These are phyloP conservation scores for Eptesicus fuscus DNA, from an alignment of 2,113 vertebrate species.

Conservation along the genomic window DNA sequence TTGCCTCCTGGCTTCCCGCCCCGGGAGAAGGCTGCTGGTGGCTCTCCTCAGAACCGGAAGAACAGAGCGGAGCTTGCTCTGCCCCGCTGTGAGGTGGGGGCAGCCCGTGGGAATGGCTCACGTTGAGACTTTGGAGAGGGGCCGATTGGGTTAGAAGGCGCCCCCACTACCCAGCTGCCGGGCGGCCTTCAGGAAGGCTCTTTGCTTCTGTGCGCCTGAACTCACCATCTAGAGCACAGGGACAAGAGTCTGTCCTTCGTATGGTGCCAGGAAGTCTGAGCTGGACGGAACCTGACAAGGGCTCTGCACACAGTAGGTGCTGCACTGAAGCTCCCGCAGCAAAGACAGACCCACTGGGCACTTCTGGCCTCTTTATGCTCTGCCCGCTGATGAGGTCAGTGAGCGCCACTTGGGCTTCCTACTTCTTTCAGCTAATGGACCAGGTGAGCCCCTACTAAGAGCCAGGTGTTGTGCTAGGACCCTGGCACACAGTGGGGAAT, in stretches of 20 bases:
- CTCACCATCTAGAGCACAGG: neutral
- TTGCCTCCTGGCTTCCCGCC: neutral
- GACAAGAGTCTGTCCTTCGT: neutral
- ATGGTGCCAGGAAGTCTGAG: neutral
- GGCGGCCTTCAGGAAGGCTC: neutral
- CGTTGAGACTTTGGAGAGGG: neutral
- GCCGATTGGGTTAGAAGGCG: neutral
- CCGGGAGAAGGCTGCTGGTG: neutral
- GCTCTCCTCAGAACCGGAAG: neutral
- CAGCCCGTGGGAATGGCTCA: neutral
- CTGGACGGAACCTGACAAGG: neutral
- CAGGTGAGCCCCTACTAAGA: neutral
- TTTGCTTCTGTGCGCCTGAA: neutral
- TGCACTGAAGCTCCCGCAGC: neutral
- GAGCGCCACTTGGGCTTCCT: neutral
- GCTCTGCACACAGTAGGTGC: neutral
- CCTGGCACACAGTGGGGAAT: neutral
- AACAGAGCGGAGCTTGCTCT: too few relatives aligned
- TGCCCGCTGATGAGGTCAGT: neutral
- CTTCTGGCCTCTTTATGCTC: neutral
- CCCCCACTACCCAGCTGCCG: fast-evolving
- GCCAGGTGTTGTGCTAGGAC: too few relatives aligned
- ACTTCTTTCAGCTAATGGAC: neutral
- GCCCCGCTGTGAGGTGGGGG: neutral
- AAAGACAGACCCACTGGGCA: neutral